These are phyloP conservation scores for Phocides pigmalion DNA, from an alignment of 1,140 invertebrate species.

Conservation along the genomic window DNA sequence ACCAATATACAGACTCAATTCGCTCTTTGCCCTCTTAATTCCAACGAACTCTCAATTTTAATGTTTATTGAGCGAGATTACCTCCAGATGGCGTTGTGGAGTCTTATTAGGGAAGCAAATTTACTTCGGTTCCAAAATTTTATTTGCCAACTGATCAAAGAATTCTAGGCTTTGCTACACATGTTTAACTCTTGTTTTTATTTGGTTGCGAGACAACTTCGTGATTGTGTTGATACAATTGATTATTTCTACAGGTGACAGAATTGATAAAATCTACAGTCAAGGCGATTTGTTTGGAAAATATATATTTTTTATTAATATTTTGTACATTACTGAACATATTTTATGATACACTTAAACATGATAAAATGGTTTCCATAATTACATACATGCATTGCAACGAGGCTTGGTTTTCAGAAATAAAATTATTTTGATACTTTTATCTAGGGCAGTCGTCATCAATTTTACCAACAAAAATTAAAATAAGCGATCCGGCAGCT, in stretches of 20 bases:
- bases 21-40: neutral
- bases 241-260: neutral
- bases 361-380: too few species aligned
- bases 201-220: neutral
- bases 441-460: too few species aligned
- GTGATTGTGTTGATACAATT: neutral
- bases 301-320: too few species aligned
- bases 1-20: conserved; percentile 8
- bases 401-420: too few species aligned
- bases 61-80: conserved; percentile 7
- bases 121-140: neutral
- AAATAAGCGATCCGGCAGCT: too few species aligned
- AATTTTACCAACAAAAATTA: too few species aligned
- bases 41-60: conserved; percentile 10
- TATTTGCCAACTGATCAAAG: neutral
- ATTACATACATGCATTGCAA: too few species aligned
- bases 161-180: neutral
- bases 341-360: too few species aligned
- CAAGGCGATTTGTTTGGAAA: too few species aligned
- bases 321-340: too few species aligned
- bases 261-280: too few species aligned
- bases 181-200: neutral
- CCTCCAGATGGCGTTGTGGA: neutral
- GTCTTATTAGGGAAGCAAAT: neutral
- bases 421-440: too few species aligned